Percentiles rank a stretch among this genome's conserved stretches.
Evolutionary conservation across 2,888 invertebrate species (phyloP).

Genomic region (Machimus atricapillus): DNA sequence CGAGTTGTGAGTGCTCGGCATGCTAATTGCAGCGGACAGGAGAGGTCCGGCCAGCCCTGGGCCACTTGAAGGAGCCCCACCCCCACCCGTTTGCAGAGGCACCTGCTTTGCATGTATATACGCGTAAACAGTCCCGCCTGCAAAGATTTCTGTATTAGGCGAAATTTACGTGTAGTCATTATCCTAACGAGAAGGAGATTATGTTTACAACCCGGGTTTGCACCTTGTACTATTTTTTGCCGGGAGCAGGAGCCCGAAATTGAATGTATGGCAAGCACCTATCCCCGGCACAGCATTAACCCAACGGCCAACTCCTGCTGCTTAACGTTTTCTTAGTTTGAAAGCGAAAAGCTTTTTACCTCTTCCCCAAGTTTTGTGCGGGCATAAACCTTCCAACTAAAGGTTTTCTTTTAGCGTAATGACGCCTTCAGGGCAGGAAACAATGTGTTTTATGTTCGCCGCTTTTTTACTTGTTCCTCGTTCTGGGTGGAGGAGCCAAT

Average conservation of each 20-base stretch:
- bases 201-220: constrained; percentile 3
- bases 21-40: not conserved
- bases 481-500: not conserved
- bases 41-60: too few species aligned
- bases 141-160: not conserved
- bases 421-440: constrained; percentile 20
- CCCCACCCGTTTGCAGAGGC: not conserved
- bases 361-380: constrained; percentile 8
- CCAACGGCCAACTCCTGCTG: not conserved
- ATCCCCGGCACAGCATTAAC: not conserved
- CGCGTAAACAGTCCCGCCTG: not conserved
- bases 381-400: constrained; percentile 22
- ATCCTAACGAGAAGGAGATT: constrained; percentile 5
- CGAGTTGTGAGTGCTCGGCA: not conserved
- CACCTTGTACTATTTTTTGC: not conserved
- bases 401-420: constrained; percentile 28
- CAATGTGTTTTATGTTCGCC: constrained; percentile 25
- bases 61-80: not conserved
- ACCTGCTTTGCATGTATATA: not conserved
- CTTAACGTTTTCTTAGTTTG: constrained; percentile 11
- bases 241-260: not conserved
- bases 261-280: constrained; percentile 5
- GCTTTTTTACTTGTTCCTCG: constrained; percentile 2
- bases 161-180: constrained; percentile 8
- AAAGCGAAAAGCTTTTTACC: constrained; percentile 30